Evolutionary conservation across 2,888 invertebrate species (phyloP).

Genomic region (Drosophila monieri): DNA sequence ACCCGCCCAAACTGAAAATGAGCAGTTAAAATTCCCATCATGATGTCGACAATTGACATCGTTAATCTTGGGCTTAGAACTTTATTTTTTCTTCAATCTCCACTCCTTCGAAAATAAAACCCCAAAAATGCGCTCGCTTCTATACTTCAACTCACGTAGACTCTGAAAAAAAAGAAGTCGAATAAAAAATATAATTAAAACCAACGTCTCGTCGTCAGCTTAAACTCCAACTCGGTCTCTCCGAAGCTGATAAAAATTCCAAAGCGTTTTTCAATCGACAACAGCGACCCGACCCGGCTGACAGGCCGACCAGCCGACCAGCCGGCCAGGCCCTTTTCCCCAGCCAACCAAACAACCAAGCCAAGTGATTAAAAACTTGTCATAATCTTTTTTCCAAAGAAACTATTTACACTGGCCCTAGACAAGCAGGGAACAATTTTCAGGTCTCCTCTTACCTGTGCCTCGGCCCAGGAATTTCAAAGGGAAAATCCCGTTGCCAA

Average conservation of each 20-base stretch:
- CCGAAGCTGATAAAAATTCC: conserved; percentile 65
- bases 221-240: conserved; percentile 9
- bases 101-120: conserved; percentile 39
- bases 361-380: conserved; percentile 71
- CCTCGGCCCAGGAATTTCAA: conserved; percentile 41
- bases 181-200: conserved; percentile 57
- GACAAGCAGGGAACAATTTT: conserved; percentile 32
- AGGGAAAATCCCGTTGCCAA: conserved; percentile 55
- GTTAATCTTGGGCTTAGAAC: conserved; percentile 65
- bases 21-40: conserved; percentile 49
- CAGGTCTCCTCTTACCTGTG: conserved; percentile 49
- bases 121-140: conserved; percentile 38
- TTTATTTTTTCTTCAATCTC: conserved; percentile 7
- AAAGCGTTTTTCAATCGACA: conserved; percentile 71
- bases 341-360: conserved; percentile 11
- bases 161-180: conserved; percentile 4
- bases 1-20: conserved; percentile 8
- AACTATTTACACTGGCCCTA: conserved; percentile 66
- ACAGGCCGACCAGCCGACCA: too few species aligned
- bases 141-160: conserved; percentile 64
- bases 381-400: conserved; percentile 73
- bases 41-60: conserved; percentile 55
- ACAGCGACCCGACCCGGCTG: not conserved
- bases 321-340: conserved; percentile 23
- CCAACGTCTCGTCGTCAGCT: conserved; percentile 46